These are phyloP conservation scores for Murina feae DNA, from an alignment of 2,113 vertebrate genomes.

Conservation along the genomic window DNA sequence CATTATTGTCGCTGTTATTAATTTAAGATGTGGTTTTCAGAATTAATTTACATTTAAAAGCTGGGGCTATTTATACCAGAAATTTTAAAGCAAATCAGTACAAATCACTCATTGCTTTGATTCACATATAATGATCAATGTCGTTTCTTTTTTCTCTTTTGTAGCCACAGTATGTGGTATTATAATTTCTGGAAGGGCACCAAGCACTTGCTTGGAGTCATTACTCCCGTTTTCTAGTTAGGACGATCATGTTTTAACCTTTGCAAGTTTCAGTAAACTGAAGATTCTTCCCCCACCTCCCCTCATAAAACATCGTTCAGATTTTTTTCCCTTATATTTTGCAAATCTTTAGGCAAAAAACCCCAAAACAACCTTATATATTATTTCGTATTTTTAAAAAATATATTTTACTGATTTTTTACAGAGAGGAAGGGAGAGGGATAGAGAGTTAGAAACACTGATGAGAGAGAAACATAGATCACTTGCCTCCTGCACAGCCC, in stretches of 20 bases:
- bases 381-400: constrained; percentile 26
- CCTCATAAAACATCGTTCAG: neutral
- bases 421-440: too few relatives aligned
- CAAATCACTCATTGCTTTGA: neutral
- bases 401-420: too few relatives aligned
- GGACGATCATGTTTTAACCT: neutral
- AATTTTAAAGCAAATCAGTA: neutral
- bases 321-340: neutral
- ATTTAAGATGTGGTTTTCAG: constrained; percentile 25
- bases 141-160: neutral
- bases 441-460: too few relatives aligned
- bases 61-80: neutral
- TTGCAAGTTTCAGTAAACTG: neutral
- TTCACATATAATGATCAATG: neutral
- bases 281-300: neutral
- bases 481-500: too few relatives aligned
- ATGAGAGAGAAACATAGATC: too few relatives aligned
- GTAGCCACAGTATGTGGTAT: neutral
- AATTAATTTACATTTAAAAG: constrained; percentile 34
- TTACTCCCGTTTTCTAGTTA: neutral
- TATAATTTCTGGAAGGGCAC: constrained; percentile 1
- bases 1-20: neutral
- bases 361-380: neutral
- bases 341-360: neutral
- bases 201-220: neutral